Evolutionary conservation across 2,888 invertebrate species (phyloP), one percentile per base, ranked within the genome.

Genomic region (Fragum whitleyi): DNA sequence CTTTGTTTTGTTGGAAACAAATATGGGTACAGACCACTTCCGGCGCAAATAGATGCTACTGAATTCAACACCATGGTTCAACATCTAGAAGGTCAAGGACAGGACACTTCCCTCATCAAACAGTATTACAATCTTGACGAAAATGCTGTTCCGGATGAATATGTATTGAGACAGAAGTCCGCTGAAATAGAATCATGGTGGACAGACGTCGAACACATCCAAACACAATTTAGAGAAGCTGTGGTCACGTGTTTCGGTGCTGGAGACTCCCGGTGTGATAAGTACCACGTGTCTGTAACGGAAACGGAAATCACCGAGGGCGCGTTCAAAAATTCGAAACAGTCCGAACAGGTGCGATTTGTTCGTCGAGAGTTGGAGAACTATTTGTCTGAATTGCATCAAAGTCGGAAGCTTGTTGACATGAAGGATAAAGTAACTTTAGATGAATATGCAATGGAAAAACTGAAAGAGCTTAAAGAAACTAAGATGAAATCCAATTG

Each of bases 11-110:
- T 93, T 21, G 92, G 93, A n/a, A 90, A 93, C 79, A 91, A 91
- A 73, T 93, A 93, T 83, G 93, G 93, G 5, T 91, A 84, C 72
- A 83, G 92, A 53, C 90, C 91, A 16, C 82, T 92, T 59, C 93
- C 92, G 7, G 85, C 90, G 6, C 78, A 79, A 26, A 91, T 93
- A 9, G 73, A 78, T 14, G 79, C 83, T 23, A 61, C 83, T 0
- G 90, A 90, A 78, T 92, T 88, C 81, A 88, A 92, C 28, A 74
- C 81, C 21, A 65, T 93, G 61, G 29, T 79, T 1, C 69, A 62
- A 2, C 82, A 86, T 7, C 79, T 92, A 57, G 72, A 79, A 36
- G 69, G 73, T 11, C 29, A 74, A 5, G 86, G 82, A 6, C 77
- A 86, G 19, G 86, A 88, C 53, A 83, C 87, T 9, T 71, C 71